Base-by-base conservation (phyloP, 2,113 vertebrate genomes). In the Typhlomys cinereus region DNA sequence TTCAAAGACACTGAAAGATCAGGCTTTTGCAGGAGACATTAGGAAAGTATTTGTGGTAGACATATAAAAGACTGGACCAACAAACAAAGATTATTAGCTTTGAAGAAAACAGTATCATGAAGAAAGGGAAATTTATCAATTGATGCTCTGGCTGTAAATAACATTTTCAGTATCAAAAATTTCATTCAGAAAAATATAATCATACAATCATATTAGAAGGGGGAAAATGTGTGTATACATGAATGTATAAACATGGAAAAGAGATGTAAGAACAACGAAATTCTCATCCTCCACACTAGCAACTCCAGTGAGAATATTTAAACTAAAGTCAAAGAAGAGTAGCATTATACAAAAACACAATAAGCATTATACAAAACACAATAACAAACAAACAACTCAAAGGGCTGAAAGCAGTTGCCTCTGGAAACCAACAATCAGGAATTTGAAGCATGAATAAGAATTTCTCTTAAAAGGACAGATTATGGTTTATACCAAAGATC, bases 91-190 rank as follows among this genome's bases (percentile, higher is more conserved):
- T 34, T 67, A 64, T 18, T 46, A 57, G 88, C 20, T 34, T 85
- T 52, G 52, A 31, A 74, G n/a, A 85, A 64, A 18, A 29, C 59
- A 80, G 36, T 9, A 36, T 48, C 6, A 74, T 27, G 12, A 81
- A 48, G 27, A 82, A 44, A 69, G 36, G 20, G 74, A 75, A 36
- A 74, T 31, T 21, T 27, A 76, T 62, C 23, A 93, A 85, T 76
- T 80, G 50, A 59, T 27, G 18, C 54, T 7, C 71, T 15, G 23
- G 20, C 46, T 54, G 31, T 20, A 9, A 90, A 59, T 54, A 69
- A 79, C 44, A 46, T 76, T 93, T 92, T 70, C 39, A 59, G 50
- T 80, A 80, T 80, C 46, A 93, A 57, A 84, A 64, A 59, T 64
- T 69, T 70, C 41, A 57, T 14, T 83, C 62, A 57, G 18, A 29